A percentile compares a stretch with the other conserved stretches of the same genome.
Evolutionary conservation across 2,113 vertebrate genomes (phyloP).

Genomic region (Hippopotamus amphibius): DNA sequence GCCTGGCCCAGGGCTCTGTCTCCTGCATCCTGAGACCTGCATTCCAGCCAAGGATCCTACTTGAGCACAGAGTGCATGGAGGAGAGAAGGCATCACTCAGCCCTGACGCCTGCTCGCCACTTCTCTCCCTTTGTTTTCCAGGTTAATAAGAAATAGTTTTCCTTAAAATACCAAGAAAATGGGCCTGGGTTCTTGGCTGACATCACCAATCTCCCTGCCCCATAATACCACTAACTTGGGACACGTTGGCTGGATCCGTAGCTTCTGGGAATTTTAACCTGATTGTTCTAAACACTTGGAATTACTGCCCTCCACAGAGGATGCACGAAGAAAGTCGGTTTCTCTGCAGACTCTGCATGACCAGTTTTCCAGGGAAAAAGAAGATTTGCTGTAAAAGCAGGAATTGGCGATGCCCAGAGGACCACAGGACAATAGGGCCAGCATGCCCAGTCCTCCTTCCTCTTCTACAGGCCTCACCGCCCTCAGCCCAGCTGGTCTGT

Average conservation of each 20-base stretch:
- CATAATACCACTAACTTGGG: background rate
- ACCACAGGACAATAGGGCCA: conserved; percentile 66
- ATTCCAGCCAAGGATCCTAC: background rate
- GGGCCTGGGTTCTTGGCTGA: conserved; percentile 71
- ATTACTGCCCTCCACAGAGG: background rate
- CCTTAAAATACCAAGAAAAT: conserved; percentile 57
- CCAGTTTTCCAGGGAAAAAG: conserved; percentile 83
- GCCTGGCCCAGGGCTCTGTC: background rate
- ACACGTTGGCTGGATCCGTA: background rate
- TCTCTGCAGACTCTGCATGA: conserved; percentile 81
- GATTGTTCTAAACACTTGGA: conserved; percentile 5
- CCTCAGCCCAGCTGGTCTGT: background rate
- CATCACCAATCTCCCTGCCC: conserved; percentile 62
- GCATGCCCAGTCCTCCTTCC: conserved; percentile 73
- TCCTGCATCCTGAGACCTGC: background rate
- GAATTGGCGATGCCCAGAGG: conserved; percentile 62
- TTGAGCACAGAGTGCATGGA: rapidly evolving
- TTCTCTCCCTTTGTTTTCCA: conserved; percentile 76
- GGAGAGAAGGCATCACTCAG: background rate
- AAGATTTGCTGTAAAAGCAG: conserved; percentile 79
- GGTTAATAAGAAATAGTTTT: conserved; percentile 78
- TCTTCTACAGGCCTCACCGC: conserved; percentile 72
- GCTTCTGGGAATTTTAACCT: conserved; percentile 4
- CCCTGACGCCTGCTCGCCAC: background rate
- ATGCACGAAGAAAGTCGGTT: conserved; percentile 61